Evolutionary conservation across 2,888 invertebrate species (phyloP), one percentile per base, ranked within the genome.

Genomic region (Ferdinandea cuprea): DNA sequence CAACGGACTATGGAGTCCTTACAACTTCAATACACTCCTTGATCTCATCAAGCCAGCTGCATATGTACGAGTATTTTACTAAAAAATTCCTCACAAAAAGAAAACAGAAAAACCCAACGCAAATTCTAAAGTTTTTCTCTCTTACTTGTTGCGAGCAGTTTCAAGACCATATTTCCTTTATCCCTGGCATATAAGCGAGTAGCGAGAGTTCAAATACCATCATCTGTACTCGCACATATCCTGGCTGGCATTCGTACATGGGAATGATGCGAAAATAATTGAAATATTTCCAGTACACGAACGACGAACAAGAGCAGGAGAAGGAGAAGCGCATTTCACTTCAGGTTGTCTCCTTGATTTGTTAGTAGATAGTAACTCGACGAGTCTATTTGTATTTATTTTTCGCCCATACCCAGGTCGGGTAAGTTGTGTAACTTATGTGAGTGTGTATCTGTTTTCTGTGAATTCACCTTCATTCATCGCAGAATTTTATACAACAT

Each of bases 261-360:
- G 6, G 25, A 66, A 50, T 46, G 73, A 61, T 72, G 72, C 59
- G 72, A 83, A 77, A 58, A 83, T 83, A 83, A 77, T 77, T 77
- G 66, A 83, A 77, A 83, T 83, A 77, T 77, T 68, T 56, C n/a
- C n/a, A 58, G 21, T 15, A 25, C 13, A 50, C 17, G 2, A 17
- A 44, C 28, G 25, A 9, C 17, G 42, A 40, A 40, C 25, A 50
- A 1, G 32, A 52, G 21, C 19, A 21, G 9, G 15, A 32, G 40
- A 44, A 50, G 19, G 21, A 59, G 54, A 54, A 76, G 66, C 76
- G 71, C 54, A 76, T 81, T 71, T 71, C 54, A 65, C 81, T 81
- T 48, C 65, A 61, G 68, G 61, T 79, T 80, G 61, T 73, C 73
- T 74, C 73, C 74, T 73, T 80, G 74, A 80, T 69, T 74, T 74